phyloP scores from a whole-genome alignment of 2,888 invertebrate species.

The Cyrtodaria siliqua region DNA sequence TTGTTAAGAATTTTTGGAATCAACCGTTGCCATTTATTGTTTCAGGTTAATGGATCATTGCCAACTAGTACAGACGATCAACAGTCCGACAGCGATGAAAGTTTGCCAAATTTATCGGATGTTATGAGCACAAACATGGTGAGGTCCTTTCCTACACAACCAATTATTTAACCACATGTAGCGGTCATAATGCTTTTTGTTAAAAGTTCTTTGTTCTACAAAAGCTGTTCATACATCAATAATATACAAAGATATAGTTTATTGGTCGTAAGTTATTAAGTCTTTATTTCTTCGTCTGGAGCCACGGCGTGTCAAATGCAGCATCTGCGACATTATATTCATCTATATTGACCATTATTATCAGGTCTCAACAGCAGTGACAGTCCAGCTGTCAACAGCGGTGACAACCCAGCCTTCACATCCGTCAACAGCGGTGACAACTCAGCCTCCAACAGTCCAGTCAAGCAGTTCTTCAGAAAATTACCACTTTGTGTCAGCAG shows the following conservation, averaged over 20 bases:
- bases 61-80: background rate
- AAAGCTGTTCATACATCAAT: too few relatives aligned
- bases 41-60: background rate
- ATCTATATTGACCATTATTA: constrained; percentile 11
- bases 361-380: constrained; percentile 11
- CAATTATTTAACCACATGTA: background rate
- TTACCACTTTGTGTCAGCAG: constrained; percentile 12
- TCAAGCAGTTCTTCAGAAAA: constrained; percentile 13
- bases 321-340: constrained; percentile 4
- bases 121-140: constrained; percentile 1
- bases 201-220: too few relatives aligned
- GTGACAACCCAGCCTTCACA: constrained; percentile 9
- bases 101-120: background rate
- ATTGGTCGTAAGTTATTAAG: constrained; percentile 8
- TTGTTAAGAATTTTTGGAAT: background rate
- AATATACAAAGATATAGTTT: constrained; percentile 1
- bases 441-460: constrained; percentile 9
- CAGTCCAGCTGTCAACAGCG: constrained; percentile 7
- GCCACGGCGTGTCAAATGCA: constrained; percentile 7
- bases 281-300: background rate
- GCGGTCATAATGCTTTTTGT: background rate
- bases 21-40: background rate
- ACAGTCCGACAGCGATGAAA: background rate
- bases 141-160: background rate
- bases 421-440: constrained; percentile 10